Evolutionary conservation across 2,113 vertebrate species (phyloP).

Genomic region (Callospermophilus lateralis): DNA sequence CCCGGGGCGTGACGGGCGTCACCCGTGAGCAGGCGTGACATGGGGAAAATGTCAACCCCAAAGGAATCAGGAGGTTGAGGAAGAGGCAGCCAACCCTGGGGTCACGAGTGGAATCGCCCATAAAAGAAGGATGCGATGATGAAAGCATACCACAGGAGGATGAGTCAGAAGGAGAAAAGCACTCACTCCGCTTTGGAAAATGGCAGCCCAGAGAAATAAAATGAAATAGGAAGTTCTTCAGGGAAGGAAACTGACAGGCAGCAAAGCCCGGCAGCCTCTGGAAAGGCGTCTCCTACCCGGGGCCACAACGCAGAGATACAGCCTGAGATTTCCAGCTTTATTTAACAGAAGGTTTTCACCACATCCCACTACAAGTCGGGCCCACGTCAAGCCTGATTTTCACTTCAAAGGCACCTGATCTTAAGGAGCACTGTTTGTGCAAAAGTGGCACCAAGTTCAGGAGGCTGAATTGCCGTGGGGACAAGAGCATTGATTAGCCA

Average conservation of each 20-base stretch:
- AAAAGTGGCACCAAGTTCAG: conserved; percentile 4
- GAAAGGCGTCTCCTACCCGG: not conserved
- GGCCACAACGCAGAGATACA: not conserved
- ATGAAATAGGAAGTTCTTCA: not conserved
- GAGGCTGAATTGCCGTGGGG: not conserved
- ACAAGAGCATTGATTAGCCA: not conserved
- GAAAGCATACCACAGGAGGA: conserved; percentile 48
- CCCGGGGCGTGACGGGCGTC: conserved; percentile 74
- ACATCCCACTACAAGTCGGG: not conserved
- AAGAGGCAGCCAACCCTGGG: conserved; percentile 49
- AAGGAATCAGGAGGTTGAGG: conserved; percentile 69
- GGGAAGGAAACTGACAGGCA: not conserved
- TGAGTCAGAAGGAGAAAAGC: conserved; percentile 45
- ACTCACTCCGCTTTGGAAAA: not conserved
- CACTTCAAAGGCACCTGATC: not conserved
- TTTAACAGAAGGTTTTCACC: not conserved
- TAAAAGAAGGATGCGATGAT: conserved; percentile 68
- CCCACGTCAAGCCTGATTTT: not conserved
- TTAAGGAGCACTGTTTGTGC: not conserved
- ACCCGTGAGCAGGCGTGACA: conserved; percentile 64
- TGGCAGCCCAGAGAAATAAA: not conserved
- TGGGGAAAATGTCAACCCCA: conserved; percentile 8
- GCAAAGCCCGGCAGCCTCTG: not conserved
- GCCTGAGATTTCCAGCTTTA: not conserved
- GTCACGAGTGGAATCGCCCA: conserved; percentile 76